These are phyloP conservation scores for Penaeus indicus DNA, from an alignment of 1,140 invertebrate species.

Conservation along the genomic window DNA sequence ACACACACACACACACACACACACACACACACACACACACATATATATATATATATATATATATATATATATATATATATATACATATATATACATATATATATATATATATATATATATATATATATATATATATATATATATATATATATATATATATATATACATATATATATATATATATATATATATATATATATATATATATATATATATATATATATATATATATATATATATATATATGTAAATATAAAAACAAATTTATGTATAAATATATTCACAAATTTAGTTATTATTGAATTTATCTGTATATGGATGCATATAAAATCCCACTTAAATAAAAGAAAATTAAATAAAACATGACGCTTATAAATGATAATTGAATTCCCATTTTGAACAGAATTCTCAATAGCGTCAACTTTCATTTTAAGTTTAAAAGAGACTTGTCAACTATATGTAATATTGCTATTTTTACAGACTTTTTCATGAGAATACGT, in stretches of 20 bases:
- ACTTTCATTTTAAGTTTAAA: too few species aligned
- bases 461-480: too few species aligned
- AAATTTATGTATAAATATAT: background rate
- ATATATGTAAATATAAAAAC: background rate
- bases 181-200: background rate
- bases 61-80: background rate
- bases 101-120: constrained; percentile 1
- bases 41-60: constrained; percentile 8
- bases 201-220: background rate
- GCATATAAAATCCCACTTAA: background rate
- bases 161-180: background rate
- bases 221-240: constrained; percentile 19
- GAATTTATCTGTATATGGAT: background rate
- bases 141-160: background rate
- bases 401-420: too few species aligned
- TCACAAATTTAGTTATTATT: background rate
- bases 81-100: constrained; percentile 12
- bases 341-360: background rate
- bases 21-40: too few species aligned
- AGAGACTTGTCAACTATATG: too few species aligned
- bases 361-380: background rate
- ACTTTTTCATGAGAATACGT: too few species aligned
- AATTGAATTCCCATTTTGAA: too few species aligned
- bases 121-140: background rate
- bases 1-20: too few species aligned